phyloP scores from a whole-genome alignment of 2,113 vertebrate species.

The Serilophus lunatus region DNA sequence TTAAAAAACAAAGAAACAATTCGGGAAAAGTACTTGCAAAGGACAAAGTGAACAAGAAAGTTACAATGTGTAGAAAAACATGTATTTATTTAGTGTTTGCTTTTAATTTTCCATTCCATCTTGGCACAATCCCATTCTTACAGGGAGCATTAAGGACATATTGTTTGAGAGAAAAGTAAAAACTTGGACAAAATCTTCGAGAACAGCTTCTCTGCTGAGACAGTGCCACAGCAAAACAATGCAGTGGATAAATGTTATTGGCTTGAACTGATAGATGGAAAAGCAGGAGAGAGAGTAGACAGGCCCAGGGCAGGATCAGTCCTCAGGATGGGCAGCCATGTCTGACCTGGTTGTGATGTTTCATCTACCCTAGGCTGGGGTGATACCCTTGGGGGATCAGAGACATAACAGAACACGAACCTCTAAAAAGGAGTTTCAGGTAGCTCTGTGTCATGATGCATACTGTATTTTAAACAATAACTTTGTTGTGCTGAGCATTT shows the following conservation, averaged over 20 bases:
- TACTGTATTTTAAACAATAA: background rate
- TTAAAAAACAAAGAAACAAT: background rate
- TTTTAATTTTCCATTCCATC: background rate
- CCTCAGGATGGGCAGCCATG: accelerated
- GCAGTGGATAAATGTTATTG: background rate
- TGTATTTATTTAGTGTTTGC: background rate
- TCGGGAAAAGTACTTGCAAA: background rate
- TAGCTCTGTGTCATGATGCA: background rate
- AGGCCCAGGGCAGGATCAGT: background rate
- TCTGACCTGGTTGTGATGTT: accelerated
- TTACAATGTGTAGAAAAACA: background rate
- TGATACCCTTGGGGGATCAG: accelerated
- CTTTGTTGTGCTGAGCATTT: background rate
- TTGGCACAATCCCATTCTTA: background rate
- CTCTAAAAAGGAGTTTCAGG: background rate
- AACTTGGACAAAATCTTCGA: background rate
- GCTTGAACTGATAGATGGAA: background rate
- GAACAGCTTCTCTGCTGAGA: background rate
- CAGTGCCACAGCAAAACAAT: background rate
- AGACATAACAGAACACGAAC: background rate
- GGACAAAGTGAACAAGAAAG: background rate
- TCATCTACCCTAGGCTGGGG: background rate
- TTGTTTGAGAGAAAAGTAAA: background rate
- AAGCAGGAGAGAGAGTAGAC: background rate
- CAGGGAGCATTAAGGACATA: background rate